phyloP scores from a whole-genome alignment of 2,888 invertebrate species.

The Brachyptera putata region DNA sequence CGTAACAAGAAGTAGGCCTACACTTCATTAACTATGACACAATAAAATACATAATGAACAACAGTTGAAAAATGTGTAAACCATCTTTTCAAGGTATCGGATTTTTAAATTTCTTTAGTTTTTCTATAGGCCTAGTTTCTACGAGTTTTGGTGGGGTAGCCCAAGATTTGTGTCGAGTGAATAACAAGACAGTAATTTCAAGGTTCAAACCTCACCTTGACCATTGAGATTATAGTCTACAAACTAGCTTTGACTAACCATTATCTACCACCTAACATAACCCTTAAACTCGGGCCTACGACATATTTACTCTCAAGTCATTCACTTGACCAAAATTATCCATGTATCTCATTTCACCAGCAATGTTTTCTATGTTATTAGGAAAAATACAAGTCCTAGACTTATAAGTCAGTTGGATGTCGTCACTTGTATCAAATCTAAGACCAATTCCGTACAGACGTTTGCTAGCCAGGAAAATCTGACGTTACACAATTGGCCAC shows the following conservation, averaged over 20 bases:
- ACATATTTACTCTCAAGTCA: too few species aligned
- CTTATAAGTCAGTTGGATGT: slow-evolving; percentile 59
- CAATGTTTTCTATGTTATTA: slow-evolving; percentile 39
- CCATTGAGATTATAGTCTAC: too few species aligned
- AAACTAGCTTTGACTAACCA: too few species aligned
- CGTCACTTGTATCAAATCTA: slow-evolving; percentile 62
- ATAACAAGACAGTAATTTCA: too few species aligned
- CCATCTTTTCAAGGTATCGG: too few species aligned
- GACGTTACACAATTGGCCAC: slow-evolving; percentile 63
- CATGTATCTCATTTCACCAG: neutral
- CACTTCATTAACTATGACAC: too few species aligned
- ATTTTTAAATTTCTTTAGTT: too few species aligned
- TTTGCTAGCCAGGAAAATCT: slow-evolving; percentile 63
- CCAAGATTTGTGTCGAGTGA: neutral
- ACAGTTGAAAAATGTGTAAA: too few species aligned
- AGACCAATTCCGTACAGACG: slow-evolving; percentile 59
- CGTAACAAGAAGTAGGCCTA: too few species aligned
- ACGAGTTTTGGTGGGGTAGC: neutral
- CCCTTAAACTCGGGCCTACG: too few species aligned
- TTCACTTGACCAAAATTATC: neutral
- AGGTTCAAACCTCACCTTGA: neutral
- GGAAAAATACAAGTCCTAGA: slow-evolving; percentile 47
- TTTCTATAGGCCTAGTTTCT: neutral
- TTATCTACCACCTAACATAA: too few species aligned
- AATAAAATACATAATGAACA: too few species aligned